Conservation (phyloP, 2,113 vertebrate species). For the Hippocampus guttulatus region DNA sequence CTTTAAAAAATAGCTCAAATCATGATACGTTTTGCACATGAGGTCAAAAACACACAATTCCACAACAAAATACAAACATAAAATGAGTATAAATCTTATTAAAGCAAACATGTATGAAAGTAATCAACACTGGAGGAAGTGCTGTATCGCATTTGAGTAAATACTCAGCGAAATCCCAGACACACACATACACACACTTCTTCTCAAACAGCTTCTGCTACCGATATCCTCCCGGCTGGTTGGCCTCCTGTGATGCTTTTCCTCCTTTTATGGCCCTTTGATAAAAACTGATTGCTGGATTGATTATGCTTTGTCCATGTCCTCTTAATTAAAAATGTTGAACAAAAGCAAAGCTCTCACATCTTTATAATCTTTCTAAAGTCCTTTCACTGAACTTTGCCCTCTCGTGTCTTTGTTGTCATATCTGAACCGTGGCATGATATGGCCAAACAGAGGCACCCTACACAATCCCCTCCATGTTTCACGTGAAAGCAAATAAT, state of each 20-base stretch:
- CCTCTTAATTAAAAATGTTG: neutral
- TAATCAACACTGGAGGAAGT: neutral
- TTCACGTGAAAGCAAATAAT: conserved; percentile 55
- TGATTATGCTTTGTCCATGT: neutral
- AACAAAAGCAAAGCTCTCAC: conserved; percentile 1
- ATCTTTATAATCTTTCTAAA: neutral
- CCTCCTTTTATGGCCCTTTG: neutral
- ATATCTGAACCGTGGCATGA: conserved; percentile 8
- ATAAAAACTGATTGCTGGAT: conserved; percentile 11
- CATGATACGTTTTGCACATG: conserved; percentile 7
- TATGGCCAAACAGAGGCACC: conserved; percentile 38
- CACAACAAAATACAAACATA: conserved; percentile 13
- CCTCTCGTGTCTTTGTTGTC: conserved; percentile 5
- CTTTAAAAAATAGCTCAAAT: neutral
- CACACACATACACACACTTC: conserved; percentile 21
- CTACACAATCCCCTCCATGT: conserved; percentile 20
- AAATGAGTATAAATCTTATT: conserved; percentile 16
- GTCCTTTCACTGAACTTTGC: neutral
- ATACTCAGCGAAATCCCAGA: conserved; percentile 59
- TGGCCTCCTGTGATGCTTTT: conserved; percentile 14
- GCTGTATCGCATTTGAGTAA: conserved; percentile 35
- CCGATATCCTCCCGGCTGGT: conserved; percentile 7
- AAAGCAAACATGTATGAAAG: conserved; percentile 31
- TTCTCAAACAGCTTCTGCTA: conserved; percentile 11
- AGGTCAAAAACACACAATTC: conserved; percentile 32